Evolutionary conservation across 2,113 vertebrate species (phyloP).

Genomic region (Abramis brama): DNA sequence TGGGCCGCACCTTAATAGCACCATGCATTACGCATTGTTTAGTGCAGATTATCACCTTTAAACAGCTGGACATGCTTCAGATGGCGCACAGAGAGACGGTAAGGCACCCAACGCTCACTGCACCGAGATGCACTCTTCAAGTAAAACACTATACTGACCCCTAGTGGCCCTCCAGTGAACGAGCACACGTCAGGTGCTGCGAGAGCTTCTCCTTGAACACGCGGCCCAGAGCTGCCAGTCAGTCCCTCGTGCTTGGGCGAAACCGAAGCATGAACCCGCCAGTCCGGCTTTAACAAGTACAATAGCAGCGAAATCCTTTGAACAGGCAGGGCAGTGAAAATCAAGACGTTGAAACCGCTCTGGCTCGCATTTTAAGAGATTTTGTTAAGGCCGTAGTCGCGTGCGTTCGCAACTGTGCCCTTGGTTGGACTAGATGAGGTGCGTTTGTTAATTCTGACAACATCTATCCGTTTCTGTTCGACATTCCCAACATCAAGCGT

Average conservation of each 20-base stretch:
- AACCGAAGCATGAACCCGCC: slow-evolving; percentile 46
- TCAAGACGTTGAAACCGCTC: background rate
- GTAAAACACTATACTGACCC: slow-evolving; percentile 44
- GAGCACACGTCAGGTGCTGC: background rate
- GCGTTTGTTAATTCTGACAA: background rate
- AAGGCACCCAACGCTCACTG: slow-evolving; percentile 40
- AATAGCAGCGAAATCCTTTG: slow-evolving; percentile 60
- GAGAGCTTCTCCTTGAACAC: background rate
- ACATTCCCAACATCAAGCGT: slow-evolving; percentile 51
- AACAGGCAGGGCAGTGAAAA: slow-evolving; percentile 43
- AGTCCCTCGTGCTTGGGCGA: slow-evolving; percentile 50
- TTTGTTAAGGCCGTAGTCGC: slow-evolving; percentile 16
- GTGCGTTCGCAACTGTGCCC: background rate
- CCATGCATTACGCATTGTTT: slow-evolving; percentile 75
- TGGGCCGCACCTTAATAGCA: slow-evolving; percentile 70
- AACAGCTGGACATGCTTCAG: slow-evolving; percentile 59
- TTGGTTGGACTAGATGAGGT: background rate
- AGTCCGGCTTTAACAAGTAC: slow-evolving; percentile 52
- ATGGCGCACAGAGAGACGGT: slow-evolving; percentile 47
- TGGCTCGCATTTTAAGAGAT: slow-evolving; percentile 6
- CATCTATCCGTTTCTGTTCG: slow-evolving; percentile 24
- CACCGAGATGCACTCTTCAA: slow-evolving; percentile 37
- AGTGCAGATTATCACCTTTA: slow-evolving; percentile 75
- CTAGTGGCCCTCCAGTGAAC: slow-evolving; percentile 52
- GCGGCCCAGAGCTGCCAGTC: slow-evolving; percentile 54